Percentiles rank a stretch among this genome's conserved stretches.
These are phyloP conservation scores for Bos indicus DNA, from an alignment of 2,113 vertebrate species.

Conservation along the genomic window DNA sequence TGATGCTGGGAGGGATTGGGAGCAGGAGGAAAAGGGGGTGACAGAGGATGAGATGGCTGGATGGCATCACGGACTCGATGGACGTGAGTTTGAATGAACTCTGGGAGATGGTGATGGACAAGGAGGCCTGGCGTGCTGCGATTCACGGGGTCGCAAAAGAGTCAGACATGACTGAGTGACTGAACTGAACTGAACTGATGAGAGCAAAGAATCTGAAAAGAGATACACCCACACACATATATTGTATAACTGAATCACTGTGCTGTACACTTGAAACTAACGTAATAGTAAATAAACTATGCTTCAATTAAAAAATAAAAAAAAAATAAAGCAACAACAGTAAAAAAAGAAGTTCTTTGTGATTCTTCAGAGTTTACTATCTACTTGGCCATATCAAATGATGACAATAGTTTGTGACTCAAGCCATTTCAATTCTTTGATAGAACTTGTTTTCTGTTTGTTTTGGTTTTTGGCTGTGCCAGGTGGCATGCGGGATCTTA, in stretches of 20 bases:
- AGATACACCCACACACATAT: neutral
- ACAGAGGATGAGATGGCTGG: too few relatives aligned
- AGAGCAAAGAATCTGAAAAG: neutral
- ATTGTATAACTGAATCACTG: neutral
- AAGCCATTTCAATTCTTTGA: neutral
- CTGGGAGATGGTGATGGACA: too few relatives aligned
- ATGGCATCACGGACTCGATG: too few relatives aligned
- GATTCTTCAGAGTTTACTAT: neutral
- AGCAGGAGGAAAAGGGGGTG: too few relatives aligned
- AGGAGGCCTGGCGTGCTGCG: too few relatives aligned
- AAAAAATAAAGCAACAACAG: neutral
- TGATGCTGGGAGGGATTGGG: too few relatives aligned
- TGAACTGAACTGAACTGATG: too few relatives aligned
- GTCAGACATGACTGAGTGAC: too few relatives aligned
- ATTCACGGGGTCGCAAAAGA: fast-evolving
- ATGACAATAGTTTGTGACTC: neutral
- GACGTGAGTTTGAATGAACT: too few relatives aligned
- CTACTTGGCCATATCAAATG: neutral
- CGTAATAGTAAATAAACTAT: neutral
- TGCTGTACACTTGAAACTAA: neutral
- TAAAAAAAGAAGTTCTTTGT: neutral
- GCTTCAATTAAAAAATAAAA: neutral
- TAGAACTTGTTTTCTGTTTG: neutral
- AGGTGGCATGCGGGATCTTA: neutral
- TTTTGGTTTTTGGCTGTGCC: neutral